Base-by-base conservation (phyloP, 2,113 vertebrate species). In the Delphinus delphis region DNA sequence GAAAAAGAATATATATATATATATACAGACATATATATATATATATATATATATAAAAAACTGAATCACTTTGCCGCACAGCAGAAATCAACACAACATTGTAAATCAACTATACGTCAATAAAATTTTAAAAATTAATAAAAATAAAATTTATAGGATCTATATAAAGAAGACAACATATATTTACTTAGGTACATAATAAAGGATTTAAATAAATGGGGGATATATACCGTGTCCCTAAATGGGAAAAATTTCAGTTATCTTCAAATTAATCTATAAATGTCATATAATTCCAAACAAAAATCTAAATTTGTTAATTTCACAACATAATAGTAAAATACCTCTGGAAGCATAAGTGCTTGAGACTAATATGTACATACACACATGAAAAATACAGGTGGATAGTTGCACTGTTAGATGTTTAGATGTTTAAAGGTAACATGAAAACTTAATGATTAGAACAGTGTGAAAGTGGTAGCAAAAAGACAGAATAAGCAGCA, bases 251-350 rank as follows among this genome's bases (percentile, higher is more conserved):
- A 28, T 50, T 55, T 91, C 36, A 91, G 44, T 62, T 91, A 65
- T n/a, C 53, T 36, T 31, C 44, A 86, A 79, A 86, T 81, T 63
- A 50, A 81, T 60, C 55, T 68, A 80, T 63, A 82, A 83, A 88
- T 50, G 28, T 53, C 31, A 82, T 26, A n/a, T 18, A 83, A 83
- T 84, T 77, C 47, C 41, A 74, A 88, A 62, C 8, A 79, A 71
- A 81, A 93, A 70, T 65, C 65, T 85, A 36, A 85, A 76, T 85
- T 36, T 96, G 38, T 55, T 91, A 38, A 79, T 81, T 76, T 93
- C 67, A 77, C 33, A 85, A 93, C 63, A 25, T 53, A 53, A 55
- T 28, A 47, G 21, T 55, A 79, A 83, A 93, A 91, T 26, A 84
- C 15, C 50, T 76, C 25, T 83, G 26, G 55, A n/a, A 76, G 26